Percentiles rank a stretch among this genome's conserved stretches.
These are phyloP conservation scores for Cyprinus carpio DNA, from an alignment of 2,113 vertebrate species.

Conservation along the genomic window DNA sequence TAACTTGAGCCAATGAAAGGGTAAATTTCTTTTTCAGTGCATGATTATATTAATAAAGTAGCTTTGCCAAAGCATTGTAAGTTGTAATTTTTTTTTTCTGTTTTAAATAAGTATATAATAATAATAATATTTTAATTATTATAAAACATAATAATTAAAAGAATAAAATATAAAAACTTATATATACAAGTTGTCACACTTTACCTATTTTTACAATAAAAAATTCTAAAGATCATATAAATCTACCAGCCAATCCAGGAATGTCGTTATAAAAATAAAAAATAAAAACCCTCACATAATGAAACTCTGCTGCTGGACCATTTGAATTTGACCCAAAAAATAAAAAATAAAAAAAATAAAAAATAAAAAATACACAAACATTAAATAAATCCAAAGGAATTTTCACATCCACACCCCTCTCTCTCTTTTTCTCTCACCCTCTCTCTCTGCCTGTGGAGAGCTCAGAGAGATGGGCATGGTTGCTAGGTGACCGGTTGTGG, in stretches of 20 bases:
- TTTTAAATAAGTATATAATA: no score
- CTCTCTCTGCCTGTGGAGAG: constrained; percentile 83
- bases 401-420: constrained; percentile 50
- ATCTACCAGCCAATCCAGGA: constrained; percentile 6
- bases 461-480: constrained; percentile 82
- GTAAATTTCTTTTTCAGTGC: no score
- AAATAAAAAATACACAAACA: constrained; percentile 32
- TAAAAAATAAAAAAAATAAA: neutral
- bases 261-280: constrained; percentile 30
- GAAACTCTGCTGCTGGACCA: neutral
- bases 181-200: neutral
- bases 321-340: neutral
- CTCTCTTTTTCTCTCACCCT: constrained; percentile 9
- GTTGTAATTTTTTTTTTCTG: no score
- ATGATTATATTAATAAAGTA: no score
- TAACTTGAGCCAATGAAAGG: no score
- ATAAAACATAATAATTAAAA: no score
- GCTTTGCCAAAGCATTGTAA: no score
- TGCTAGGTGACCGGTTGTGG: constrained; percentile 95
- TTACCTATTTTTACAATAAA: neutral
- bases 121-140: no score
- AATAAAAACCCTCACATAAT: neutral
- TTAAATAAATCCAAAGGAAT: constrained; percentile 81
- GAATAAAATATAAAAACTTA: no score
- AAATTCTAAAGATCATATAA: neutral